Percentiles rank a stretch among this genome's conserved stretches.
phyloP scores from a whole-genome alignment of 2,888 invertebrate genomes.

The Stramonita haemastoma region DNA sequence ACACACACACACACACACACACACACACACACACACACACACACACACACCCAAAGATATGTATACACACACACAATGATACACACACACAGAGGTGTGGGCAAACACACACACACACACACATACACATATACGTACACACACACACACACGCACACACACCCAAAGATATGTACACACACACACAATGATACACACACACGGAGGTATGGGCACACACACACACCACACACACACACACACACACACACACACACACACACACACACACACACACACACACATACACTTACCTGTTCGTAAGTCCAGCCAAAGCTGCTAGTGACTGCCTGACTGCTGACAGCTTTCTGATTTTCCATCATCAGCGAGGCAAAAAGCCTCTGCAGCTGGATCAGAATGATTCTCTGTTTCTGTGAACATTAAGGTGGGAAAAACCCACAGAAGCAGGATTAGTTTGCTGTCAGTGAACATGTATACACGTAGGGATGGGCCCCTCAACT shows the following conservation, averaged over 20 bases:
- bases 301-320: slow-evolving; percentile 78
- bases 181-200: no score
- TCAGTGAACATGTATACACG: no score
- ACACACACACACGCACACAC: no score
- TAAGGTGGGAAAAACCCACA: not conserved
- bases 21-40: not conserved
- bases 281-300: slow-evolving; percentile 61
- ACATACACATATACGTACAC: no score
- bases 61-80: no score
- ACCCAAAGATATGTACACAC: not conserved
- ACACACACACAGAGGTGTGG: not conserved
- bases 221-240: not conserved
- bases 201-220: no score
- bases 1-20: not conserved
- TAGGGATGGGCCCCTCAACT: no score
- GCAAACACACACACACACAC: not conserved
- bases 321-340: slow-evolving; percentile 75
- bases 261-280: not conserved
- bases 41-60: not conserved
- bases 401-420: not conserved
- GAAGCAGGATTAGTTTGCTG: no score
- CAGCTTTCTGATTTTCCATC: slow-evolving; percentile 73
- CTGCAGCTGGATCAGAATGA: slow-evolving; percentile 77
- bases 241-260: not conserved
- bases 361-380: slow-evolving; percentile 74